Percentiles rank a stretch among this genome's conserved stretches.
Evolutionary conservation across 2,888 invertebrate genomes (phyloP).

Genomic region (Pyrocoelia pectoralis): DNA sequence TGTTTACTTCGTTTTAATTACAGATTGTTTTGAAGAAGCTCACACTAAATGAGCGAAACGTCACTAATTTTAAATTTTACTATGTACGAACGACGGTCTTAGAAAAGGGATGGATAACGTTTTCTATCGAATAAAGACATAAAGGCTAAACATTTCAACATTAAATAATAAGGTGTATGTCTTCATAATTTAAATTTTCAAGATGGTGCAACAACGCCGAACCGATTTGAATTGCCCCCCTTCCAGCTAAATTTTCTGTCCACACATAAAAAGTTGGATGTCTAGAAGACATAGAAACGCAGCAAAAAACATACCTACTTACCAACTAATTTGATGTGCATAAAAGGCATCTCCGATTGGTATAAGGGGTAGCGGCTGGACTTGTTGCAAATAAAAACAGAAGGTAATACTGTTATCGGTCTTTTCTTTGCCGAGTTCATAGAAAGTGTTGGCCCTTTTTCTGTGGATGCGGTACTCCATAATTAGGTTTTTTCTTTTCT

Average conservation of each 20-base stretch:
- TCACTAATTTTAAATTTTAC: too few species aligned
- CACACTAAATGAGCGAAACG: too few species aligned
- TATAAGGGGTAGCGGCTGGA: neutral
- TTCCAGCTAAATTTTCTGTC: slow-evolving; percentile 22
- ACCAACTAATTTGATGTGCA: neutral
- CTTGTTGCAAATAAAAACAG: neutral
- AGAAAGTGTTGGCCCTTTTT: slow-evolving; percentile 2
- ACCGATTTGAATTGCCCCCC: slow-evolving; percentile 24
- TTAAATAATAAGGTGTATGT: too few species aligned
- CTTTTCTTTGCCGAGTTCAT: slow-evolving; percentile 2
- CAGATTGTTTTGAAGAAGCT: too few species aligned
- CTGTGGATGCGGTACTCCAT: slow-evolving; percentile 18
- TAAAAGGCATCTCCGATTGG: slow-evolving; percentile 8
- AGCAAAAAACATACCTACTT: slow-evolving; percentile 12
- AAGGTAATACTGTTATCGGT: neutral
- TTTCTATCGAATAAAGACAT: too few species aligned
- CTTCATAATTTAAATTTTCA: neutral
- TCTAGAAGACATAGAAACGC: slow-evolving; percentile 17
- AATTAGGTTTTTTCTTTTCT: neutral
- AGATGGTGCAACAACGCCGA: slow-evolving; percentile 13
- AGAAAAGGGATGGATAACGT: too few species aligned
- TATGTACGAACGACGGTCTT: too few species aligned
- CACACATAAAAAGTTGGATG: slow-evolving; percentile 35
- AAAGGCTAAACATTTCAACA: too few species aligned
- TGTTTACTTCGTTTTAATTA: too few species aligned